Percentiles rank a stretch among this genome's conserved stretches.
Evolutionary conservation across 2,797 vertebrate species (phyloP).

Genomic region (Myotis myotis): DNA sequence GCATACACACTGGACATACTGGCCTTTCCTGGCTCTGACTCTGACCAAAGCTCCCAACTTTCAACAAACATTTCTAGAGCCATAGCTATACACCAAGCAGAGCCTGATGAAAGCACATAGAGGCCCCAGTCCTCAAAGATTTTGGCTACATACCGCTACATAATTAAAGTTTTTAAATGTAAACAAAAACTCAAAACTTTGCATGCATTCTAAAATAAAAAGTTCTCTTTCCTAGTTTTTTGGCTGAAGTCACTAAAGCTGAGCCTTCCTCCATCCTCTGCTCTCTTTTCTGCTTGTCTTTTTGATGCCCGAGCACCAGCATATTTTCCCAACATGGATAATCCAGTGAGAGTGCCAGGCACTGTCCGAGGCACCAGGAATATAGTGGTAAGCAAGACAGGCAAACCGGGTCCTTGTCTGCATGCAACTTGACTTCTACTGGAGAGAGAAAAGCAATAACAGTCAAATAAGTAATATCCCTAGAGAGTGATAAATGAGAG

Average conservation of each 20-base stretch:
- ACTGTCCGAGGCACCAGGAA: background rate
- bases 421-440: background rate
- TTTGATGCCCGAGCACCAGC: background rate
- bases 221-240: background rate
- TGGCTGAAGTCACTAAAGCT: background rate
- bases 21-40: background rate
- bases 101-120: background rate
- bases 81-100: background rate
- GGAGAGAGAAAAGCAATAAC: background rate
- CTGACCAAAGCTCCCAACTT: background rate
- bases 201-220: background rate
- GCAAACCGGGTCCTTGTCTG: background rate
- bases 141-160: background rate
- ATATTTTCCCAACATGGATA: background rate
- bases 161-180: background rate
- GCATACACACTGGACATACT: no score
- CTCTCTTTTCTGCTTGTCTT: constrained; percentile 11
- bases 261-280: background rate
- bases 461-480: background rate
- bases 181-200: background rate
- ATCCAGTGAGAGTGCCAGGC: background rate
- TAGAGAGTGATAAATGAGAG: background rate
- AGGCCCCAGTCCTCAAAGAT: background rate
- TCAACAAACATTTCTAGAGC: background rate
- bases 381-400: background rate